These are phyloP conservation scores for Diuraphis noxia DNA, from an alignment of 1,140 invertebrate genomes.

Conservation along the genomic window DNA sequence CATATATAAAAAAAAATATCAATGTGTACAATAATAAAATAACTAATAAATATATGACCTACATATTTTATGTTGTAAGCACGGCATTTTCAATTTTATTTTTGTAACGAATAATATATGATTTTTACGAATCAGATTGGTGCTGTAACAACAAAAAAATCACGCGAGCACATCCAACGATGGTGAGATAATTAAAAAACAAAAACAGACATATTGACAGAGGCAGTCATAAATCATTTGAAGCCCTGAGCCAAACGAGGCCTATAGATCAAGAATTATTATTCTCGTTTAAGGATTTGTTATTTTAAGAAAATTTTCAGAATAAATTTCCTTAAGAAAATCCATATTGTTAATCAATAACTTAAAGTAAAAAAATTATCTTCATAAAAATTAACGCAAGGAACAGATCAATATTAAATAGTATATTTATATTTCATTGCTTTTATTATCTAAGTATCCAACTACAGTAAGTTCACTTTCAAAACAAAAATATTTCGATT, in stretches of 20 bases:
- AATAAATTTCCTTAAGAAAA: too few species aligned
- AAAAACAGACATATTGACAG: background rate
- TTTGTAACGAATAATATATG: background rate
- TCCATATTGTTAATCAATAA: too few species aligned
- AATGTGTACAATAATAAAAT: background rate
- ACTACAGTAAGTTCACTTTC: too few species aligned
- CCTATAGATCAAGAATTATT: background rate
- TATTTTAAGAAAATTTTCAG: background rate
- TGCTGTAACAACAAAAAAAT: background rate
- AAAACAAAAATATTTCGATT: background rate
- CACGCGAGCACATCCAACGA: background rate
- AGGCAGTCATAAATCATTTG: background rate
- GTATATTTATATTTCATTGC: too few species aligned
- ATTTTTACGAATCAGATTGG: background rate
- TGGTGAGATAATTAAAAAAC: background rate
- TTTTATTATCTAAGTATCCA: too few species aligned
- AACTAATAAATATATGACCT: background rate
- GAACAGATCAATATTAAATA: too few species aligned
- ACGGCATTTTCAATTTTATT: background rate
- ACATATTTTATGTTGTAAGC: background rate
- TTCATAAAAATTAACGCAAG: too few species aligned
- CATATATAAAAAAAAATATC: background rate
- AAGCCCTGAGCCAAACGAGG: too few species aligned
- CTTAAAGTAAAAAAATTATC: too few species aligned
- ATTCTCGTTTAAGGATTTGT: background rate